Evolutionary conservation across 2,888 invertebrate genomes (phyloP), one percentile per base, ranked within the genome.

Genomic region (Calephelis perditalis): DNA sequence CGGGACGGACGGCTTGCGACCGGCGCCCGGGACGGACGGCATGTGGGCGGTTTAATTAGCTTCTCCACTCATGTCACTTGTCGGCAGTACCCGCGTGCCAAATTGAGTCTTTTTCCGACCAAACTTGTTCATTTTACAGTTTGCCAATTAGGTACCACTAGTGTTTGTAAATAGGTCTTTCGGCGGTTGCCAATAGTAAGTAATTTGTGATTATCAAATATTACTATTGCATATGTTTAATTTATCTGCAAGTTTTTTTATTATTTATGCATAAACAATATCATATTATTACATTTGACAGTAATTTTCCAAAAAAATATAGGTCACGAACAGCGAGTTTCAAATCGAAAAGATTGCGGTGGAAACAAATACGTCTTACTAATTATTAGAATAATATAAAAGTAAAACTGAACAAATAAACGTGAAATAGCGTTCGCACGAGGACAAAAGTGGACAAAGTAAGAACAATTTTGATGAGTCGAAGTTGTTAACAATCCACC

Each of bases 391-490:
- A 40, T 1, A 40, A 6, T 8, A 40, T 40, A 7, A 40, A 8
- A 40, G 6, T 40, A 40, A 40, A 40, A 7, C 26, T 26, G 26
- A 26, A 26, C 26, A 26, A 26, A 26, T 26, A 26, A 26, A 26
- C 26, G 26, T 26, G 8, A 40, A 7, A 40, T 40, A 40, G 40
- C 8, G 40, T 40, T 26, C 26, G 37, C 40, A 8, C 47, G 8
- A 26, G 35, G 52, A 26, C 26, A 10, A 35, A 52, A 52, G 52
- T 26, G 52, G 52, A 52, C 26, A 52, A 52, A 52, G 52, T 15
- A 52, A 26, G 10, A 52, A 62, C 59, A 63, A 62, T 64, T 61
- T 63, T 64, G 64, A 66, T 62, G 66, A 63, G 59, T 62, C 47
- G 59, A 58, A 63, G 58, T 63, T 60, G 63, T 62, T 63, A 62